phyloP scores from a whole-genome alignment of 2,797 vertebrate species.

The Capromys pilorides region DNA sequence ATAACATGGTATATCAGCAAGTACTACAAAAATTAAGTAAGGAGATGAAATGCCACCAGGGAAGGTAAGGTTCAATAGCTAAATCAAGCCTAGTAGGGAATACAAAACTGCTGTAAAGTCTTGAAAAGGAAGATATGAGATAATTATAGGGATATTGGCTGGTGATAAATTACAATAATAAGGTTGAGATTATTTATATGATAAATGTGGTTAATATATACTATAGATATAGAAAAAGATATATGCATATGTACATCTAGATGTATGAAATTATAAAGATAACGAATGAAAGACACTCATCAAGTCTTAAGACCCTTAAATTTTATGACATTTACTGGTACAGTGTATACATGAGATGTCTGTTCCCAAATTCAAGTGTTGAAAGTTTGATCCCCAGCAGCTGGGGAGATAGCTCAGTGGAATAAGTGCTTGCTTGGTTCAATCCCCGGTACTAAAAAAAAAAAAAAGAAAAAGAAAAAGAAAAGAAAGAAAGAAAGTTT shows the following conservation, averaged over 20 bases:
- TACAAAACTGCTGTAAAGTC: not conserved
- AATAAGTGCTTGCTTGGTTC: too few species aligned
- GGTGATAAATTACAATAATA: not conserved
- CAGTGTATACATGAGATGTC: not conserved
- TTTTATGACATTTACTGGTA: not conserved
- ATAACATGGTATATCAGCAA: not conserved
- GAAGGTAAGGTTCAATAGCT: not conserved
- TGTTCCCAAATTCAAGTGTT: not conserved
- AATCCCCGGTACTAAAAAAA: too few species aligned
- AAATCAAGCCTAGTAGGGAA: not conserved
- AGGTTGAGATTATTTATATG: not conserved
- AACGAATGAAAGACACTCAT: not conserved
- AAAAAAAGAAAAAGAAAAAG: too few species aligned
- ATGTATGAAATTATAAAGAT: not conserved
- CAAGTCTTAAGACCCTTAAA: not conserved
- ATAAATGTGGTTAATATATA: not conserved
- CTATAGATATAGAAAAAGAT: not conserved
- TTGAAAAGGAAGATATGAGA: not conserved
- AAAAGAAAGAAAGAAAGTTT: not conserved
- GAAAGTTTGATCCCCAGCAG: not conserved
- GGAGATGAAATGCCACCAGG: not conserved
- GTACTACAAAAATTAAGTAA: not conserved
- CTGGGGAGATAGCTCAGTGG: too few species aligned
- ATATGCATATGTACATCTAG: not conserved
- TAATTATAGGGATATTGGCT: not conserved